These are phyloP conservation scores for Parauchenoglanis punctatus DNA, from an alignment of 2,797 vertebrate species.

Conservation along the genomic window DNA sequence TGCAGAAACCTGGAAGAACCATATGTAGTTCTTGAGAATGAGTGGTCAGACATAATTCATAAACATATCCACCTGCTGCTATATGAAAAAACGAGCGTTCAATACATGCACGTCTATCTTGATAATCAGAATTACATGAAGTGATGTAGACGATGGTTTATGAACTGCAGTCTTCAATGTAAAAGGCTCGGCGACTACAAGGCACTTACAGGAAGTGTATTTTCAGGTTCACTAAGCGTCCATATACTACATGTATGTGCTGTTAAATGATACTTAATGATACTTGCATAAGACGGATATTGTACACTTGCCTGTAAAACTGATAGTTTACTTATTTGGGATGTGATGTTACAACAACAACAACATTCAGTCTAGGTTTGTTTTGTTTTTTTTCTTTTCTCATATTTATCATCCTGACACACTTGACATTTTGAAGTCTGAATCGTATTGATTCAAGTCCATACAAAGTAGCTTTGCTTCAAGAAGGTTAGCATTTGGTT, in stretches of 20 bases:
- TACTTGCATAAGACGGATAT: not conserved
- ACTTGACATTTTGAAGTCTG: constrained; percentile 32
- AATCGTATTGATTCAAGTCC: constrained; percentile 65
- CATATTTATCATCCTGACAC: not conserved
- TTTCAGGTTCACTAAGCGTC: not conserved
- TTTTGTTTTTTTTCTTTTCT: not conserved
- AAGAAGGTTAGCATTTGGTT: constrained; percentile 64
- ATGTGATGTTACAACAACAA: constrained; percentile 8
- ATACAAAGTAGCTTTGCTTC: constrained; percentile 62
- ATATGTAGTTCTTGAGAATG: not conserved
- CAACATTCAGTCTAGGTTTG: not conserved
- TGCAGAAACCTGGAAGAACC: not conserved
- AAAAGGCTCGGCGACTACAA: not conserved
- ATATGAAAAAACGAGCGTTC: not conserved
- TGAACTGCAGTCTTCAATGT: not conserved
- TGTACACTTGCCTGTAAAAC: not conserved
- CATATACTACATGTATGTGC: not conserved
- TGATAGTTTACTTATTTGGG: not conserved
- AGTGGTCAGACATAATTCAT: not conserved
- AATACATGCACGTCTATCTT: not conserved
- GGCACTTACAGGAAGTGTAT: not conserved
- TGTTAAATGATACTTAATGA: not conserved
- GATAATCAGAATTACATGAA: not conserved
- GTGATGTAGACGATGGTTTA: not conserved
- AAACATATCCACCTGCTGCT: not conserved